Evolutionary conservation across 2,888 invertebrate genomes (phyloP).

Genomic region (Petrophora chlorosata): DNA sequence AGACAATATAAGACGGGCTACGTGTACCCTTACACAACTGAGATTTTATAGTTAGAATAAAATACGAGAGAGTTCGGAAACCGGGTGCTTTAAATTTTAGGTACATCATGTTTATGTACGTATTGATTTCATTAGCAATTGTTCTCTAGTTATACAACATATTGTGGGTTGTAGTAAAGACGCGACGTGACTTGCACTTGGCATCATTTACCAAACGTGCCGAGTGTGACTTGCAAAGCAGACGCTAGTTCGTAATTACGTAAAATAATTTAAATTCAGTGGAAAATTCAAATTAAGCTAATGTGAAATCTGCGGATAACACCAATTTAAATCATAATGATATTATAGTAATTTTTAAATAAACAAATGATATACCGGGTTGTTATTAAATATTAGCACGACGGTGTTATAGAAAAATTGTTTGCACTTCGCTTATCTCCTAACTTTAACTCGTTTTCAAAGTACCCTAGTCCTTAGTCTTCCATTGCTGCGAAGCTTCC

Average conservation of each 20-base stretch:
- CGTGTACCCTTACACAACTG: slow-evolving; percentile 66
- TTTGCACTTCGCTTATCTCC: slow-evolving; percentile 68
- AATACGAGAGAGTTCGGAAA: slow-evolving; percentile 82
- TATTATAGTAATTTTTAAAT: slow-evolving; percentile 61
- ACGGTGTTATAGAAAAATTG: slow-evolving; percentile 56
- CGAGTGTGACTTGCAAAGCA: slow-evolving; percentile 20
- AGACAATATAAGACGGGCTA: slow-evolving; percentile 79
- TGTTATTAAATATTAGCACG: slow-evolving; percentile 66
- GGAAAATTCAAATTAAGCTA: slow-evolving; percentile 20
- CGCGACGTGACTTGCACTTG: slow-evolving; percentile 24
- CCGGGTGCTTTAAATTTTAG: slow-evolving; percentile 82
- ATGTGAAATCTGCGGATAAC: slow-evolving; percentile 62
- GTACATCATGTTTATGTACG: slow-evolving; percentile 74
- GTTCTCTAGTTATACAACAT: slow-evolving; percentile 68
- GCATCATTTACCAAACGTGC: slow-evolving; percentile 18
- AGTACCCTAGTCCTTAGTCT: slow-evolving; percentile 69
- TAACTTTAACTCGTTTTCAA: slow-evolving; percentile 49
- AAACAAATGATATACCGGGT: slow-evolving; percentile 58
- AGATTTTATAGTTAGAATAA: slow-evolving; percentile 77
- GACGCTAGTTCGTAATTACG: slow-evolving; percentile 34
- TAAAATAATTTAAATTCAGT: slow-evolving; percentile 30
- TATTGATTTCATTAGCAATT: slow-evolving; percentile 76
- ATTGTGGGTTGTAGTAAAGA: slow-evolving; percentile 46
- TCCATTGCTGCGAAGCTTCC: slow-evolving; percentile 77
- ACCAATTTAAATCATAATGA: slow-evolving; percentile 70